phyloP scores from a whole-genome alignment of 2,888 invertebrate genomes.

The Strigamia maritima region DNA sequence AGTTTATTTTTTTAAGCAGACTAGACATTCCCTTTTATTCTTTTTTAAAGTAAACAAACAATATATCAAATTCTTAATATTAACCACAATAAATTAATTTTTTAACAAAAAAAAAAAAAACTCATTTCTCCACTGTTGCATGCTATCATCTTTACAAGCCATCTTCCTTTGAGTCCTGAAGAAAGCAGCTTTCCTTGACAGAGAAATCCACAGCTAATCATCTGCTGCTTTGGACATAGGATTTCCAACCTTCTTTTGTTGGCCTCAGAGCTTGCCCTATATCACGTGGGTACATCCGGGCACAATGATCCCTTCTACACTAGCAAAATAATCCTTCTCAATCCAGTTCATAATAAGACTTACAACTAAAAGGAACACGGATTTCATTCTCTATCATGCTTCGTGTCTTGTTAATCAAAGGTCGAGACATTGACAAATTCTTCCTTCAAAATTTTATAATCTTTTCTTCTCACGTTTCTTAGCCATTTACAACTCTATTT shows the following conservation, averaged over 20 bases:
- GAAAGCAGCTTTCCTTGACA: constrained; percentile 16
- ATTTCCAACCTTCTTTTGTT: constrained; percentile 21
- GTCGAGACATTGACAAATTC: neutral
- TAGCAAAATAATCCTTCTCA: neutral
- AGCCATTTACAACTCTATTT: neutral
- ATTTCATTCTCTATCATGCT: neutral
- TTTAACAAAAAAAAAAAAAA: neutral
- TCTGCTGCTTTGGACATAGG: constrained; percentile 18
- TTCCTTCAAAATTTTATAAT: neutral
- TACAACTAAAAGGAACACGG: neutral
- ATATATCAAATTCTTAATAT: too few relatives aligned
- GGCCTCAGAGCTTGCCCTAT: neutral
- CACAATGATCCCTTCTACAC: neutral
- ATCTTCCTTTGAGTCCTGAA: neutral
- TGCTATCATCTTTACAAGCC: neutral
- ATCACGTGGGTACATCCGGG: constrained; percentile 22
- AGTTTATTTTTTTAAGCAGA: neutral
- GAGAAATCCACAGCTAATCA: constrained; percentile 21
- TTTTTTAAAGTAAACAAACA: too few relatives aligned
- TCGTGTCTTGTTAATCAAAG: constrained; percentile 4
- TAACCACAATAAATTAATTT: neutral
- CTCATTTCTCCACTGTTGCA: neutral
- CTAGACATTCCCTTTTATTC: neutral
- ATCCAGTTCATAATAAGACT: constrained; percentile 15
- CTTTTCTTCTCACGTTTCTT: constrained; percentile 10